Evolutionary conservation across 2,797 vertebrate species (phyloP), one percentile per base, ranked within the genome.

Genomic region (Enteromius paludinosus): DNA sequence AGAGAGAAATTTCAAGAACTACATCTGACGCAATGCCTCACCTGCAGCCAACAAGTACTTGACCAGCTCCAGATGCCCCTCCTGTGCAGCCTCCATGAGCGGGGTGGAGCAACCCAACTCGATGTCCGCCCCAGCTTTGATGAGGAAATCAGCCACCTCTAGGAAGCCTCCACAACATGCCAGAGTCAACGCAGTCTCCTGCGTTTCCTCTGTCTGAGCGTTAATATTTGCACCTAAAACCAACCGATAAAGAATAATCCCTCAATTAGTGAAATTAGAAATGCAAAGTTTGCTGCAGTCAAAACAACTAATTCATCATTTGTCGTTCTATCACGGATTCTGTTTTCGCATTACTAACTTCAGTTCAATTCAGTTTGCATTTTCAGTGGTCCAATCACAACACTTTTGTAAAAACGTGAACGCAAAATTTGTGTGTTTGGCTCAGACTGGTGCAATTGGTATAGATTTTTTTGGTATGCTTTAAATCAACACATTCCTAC

Each of bases 31-130:
- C 25, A 68, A 6, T 15, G 52, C 8, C 91, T 91, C 84, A 99
- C 98, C 98, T 92, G 98, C 96, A 91, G 97, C 95, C 88, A 99
- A 92, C 73, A 99, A 94, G 92, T 99, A 99, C 92, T 99, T 99
- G 87, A 99, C 98, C 93, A 99, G 90, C 88, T 99, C 98, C 83
- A 99, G 94, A 91, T 99, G 98, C 85, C 98, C 98, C 88, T 99
- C 98, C 90, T 99, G 98, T 84, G 98, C 97, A 81, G 98, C 98
- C 91, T 99, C 98, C 98, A 99, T 99, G 84, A 99, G 94, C 85
- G 98, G 98, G 30, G 98, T 99, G 30, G 98, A 99, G 90, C 98
- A 99, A 81, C 98, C 98, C 68, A 99, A 94, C 92, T 99, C 98
- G 74, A 99, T 98, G 90, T 99, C 97, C 61, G 97, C 98, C 33